A percentile compares a stretch with the other conserved stretches of the same genome.
phyloP scores from a whole-genome alignment of 1,140 invertebrate genomes.

The Psix sp. region DNA sequence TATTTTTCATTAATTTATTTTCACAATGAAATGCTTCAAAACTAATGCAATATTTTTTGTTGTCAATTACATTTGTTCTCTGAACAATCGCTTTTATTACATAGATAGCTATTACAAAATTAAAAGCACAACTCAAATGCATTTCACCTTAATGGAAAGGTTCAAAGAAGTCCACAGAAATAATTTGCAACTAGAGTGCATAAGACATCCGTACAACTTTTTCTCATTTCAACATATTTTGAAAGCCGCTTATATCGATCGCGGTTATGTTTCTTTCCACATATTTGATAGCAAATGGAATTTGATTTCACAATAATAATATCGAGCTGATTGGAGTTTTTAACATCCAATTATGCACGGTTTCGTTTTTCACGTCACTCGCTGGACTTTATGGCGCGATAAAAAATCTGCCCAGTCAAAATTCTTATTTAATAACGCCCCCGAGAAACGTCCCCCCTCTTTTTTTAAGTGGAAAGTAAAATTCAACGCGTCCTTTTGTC shows the following conservation, averaged over 20 bases:
- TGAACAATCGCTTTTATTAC: too few species aligned
- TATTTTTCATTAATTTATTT: too few species aligned
- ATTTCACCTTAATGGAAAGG: too few species aligned
- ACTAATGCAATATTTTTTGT: too few species aligned
- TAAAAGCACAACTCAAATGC: too few species aligned
- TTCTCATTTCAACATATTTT: background rate
- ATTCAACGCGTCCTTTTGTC: background rate
- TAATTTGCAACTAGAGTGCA: too few species aligned
- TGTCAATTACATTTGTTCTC: too few species aligned
- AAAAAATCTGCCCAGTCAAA: background rate
- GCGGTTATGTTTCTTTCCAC: constrained; percentile 19
- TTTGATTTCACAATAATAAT: constrained; percentile 32
- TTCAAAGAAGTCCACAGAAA: too few species aligned
- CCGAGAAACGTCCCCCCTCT: background rate
- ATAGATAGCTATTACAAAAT: too few species aligned
- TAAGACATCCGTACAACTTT: constrained; percentile 1
- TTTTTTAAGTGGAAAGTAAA: background rate
- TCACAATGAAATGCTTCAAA: too few species aligned
- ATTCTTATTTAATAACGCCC: background rate
- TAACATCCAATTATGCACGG: constrained; percentile 28
- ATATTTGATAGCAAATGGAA: constrained; percentile 27
- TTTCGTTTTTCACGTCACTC: constrained; percentile 18
- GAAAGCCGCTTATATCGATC: constrained; percentile 6
- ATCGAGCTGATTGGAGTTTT: constrained; percentile 1
- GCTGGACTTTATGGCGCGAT: constrained; percentile 2